Evolutionary conservation across 2,888 invertebrate species (phyloP), one percentile per base, ranked within the genome.

Genomic region (Drosophila niveifrons): DNA sequence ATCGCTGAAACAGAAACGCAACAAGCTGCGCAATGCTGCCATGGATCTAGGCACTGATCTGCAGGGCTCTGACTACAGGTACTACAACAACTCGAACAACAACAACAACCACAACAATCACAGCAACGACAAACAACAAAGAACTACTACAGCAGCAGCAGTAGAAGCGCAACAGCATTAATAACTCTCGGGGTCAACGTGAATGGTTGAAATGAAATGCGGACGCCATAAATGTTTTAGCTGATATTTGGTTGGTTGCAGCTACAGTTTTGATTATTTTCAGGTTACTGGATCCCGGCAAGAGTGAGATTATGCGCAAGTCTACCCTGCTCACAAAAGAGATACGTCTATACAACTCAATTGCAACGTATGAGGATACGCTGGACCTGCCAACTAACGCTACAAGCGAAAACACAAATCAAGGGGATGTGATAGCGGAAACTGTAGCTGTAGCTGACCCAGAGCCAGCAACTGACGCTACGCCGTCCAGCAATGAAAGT

Each of bases 301-400:
- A 88, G 68, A 59, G 72, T 46, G 80, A 81, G 56, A 92, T 92
- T 47, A 66, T 56, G 11, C 74, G 69, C 2, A 91, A 91, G 69
- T 87, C 89, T 0, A 83, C 80, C 61, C 78, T 82, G 59, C 80
- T 92, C 47, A 90, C 91, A 34, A 65, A 80, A 39, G 89, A 91
- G 72, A 92, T 92, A 41, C 91, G 91, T 66, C 55, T 78, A 15
- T 91, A 92, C 28, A 92, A 92, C 73, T 75, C 86, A n/a, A 72
- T 86, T 11, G 63, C 69, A 23, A 84, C 81, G 58, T 86, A 67
- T 57, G 73, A 78, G 17, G 83, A 91, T 70, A 52, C 89, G 17
- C 15, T 44, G 2, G 66, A 65, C 3, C 41, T 67, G 4, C 11
- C 51, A 3, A 43, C 57, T 1, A 44, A 44, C 8, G 11, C 46